Evolutionary conservation across 1,140 invertebrate species (phyloP).

Genomic region (Tetragonula clypearis): DNA sequence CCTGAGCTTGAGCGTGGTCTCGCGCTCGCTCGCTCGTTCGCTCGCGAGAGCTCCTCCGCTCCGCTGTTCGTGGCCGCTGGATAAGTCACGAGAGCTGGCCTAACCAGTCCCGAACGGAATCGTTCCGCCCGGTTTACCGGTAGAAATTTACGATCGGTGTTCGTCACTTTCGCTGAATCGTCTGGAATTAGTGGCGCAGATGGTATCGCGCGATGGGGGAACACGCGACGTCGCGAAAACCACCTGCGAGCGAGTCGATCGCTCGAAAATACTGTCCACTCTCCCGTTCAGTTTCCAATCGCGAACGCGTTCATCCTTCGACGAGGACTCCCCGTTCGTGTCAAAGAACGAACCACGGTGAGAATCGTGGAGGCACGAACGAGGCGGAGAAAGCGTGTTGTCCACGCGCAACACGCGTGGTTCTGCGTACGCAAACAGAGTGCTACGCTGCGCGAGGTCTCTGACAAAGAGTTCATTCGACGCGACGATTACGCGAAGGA

Average conservation of each 20-base stretch:
- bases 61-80: slow-evolving; percentile 10
- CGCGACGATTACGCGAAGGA: slow-evolving; percentile 1
- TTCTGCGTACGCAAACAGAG: background rate
- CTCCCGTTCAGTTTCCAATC: background rate
- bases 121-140: slow-evolving; percentile 28
- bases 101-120: slow-evolving; percentile 35
- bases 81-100: slow-evolving; percentile 40
- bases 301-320: slow-evolving; percentile 31
- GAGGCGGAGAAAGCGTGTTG: background rate
- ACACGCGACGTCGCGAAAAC: slow-evolving; percentile 19
- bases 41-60: no score
- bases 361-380: background rate
- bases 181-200: slow-evolving; percentile 46
- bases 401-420: background rate
- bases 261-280: slow-evolving; percentile 16
- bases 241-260: slow-evolving; percentile 22
- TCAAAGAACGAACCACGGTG: background rate
- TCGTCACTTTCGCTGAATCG: slow-evolving; percentile 52
- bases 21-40: no score
- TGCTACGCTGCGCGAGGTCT: background rate
- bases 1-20: background rate
- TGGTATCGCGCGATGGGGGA: background rate
- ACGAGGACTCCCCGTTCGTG: background rate
- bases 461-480: slow-evolving; percentile 13
- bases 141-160: slow-evolving; percentile 39